Evolutionary conservation across 1,140 invertebrate genomes (phyloP).

Genomic region (Calosoma granatense): DNA sequence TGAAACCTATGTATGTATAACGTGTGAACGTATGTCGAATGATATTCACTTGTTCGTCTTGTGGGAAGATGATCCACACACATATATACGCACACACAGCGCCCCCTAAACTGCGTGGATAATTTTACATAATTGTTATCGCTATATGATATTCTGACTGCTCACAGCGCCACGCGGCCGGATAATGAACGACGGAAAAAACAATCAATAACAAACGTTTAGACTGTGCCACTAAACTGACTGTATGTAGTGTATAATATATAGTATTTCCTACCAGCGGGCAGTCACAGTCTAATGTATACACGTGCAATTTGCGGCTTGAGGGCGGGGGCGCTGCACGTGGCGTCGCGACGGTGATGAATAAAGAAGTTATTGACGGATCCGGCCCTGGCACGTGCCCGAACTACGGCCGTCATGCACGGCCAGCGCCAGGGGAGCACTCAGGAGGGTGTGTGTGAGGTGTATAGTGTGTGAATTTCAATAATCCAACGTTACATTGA

Average conservation of each 20-base stretch:
- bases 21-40: background rate
- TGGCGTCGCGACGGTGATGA: background rate
- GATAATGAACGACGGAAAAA: constrained; percentile 9
- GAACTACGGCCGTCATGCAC: too few species aligned
- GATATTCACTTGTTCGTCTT: constrained; percentile 1
- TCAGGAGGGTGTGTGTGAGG: too few species aligned
- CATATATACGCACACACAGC: too few species aligned
- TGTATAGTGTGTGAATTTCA: too few species aligned
- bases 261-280: background rate
- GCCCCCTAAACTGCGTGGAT: background rate
- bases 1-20: background rate
- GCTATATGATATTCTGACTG: constrained; percentile 1
- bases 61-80: constrained; percentile 4
- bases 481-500: too few species aligned
- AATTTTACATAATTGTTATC: constrained; percentile 4
- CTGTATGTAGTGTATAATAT: background rate
- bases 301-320: background rate
- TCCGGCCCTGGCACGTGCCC: background rate
- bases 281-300: background rate
- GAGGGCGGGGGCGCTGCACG: constrained; percentile 3
- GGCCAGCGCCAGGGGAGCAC: too few species aligned
- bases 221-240: background rate
- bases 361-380: constrained; percentile 8
- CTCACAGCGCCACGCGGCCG: background rate
- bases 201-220: constrained; percentile 6